Evolutionary conservation across 2,888 invertebrate genomes (phyloP).

Genomic region (Listrodromus nycthemerus): DNA sequence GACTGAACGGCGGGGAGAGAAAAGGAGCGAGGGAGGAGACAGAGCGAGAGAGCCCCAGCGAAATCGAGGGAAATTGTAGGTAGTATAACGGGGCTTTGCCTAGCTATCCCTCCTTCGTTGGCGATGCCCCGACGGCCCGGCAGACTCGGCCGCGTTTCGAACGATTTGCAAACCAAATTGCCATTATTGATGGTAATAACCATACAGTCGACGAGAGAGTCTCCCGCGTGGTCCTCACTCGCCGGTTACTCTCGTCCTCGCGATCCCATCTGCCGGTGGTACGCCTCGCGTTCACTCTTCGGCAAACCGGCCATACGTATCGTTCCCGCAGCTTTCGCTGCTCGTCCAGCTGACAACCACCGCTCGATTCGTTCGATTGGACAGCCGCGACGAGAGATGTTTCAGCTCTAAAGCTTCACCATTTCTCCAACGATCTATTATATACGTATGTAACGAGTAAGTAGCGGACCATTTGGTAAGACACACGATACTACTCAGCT

Average conservation of each 20-base stretch:
- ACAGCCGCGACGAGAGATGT: neutral
- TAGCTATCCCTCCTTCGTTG: slow-evolving; percentile 14
- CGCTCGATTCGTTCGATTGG: slow-evolving; percentile 1
- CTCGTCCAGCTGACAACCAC: neutral
- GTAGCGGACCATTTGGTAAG: too few species aligned
- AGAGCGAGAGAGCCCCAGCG: slow-evolving; percentile 76
- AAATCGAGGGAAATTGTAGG: slow-evolving; percentile 83
- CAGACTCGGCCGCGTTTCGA: slow-evolving; percentile 75
- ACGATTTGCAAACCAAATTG: slow-evolving; percentile 84
- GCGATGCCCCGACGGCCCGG: slow-evolving; percentile 42
- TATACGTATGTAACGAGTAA: too few species aligned
- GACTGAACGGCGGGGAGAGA: slow-evolving; percentile 78
- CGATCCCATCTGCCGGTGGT: slow-evolving; percentile 35
- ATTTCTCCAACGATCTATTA: too few species aligned
- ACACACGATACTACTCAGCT: too few species aligned
- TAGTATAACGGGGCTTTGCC: slow-evolving; percentile 76
- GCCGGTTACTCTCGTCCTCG: slow-evolving; percentile 42
- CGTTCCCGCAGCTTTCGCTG: neutral
- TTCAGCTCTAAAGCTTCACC: neutral
- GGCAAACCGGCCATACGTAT: neutral
- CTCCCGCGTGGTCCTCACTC: slow-evolving; percentile 63
- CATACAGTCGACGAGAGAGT: slow-evolving; percentile 78
- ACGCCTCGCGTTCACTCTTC: neutral
- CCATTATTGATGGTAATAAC: slow-evolving; percentile 84
- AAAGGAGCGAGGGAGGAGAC: slow-evolving; percentile 59